Conservation (phyloP, 2,888 invertebrate genomes). For the Drosophila phalerata region DNA sequence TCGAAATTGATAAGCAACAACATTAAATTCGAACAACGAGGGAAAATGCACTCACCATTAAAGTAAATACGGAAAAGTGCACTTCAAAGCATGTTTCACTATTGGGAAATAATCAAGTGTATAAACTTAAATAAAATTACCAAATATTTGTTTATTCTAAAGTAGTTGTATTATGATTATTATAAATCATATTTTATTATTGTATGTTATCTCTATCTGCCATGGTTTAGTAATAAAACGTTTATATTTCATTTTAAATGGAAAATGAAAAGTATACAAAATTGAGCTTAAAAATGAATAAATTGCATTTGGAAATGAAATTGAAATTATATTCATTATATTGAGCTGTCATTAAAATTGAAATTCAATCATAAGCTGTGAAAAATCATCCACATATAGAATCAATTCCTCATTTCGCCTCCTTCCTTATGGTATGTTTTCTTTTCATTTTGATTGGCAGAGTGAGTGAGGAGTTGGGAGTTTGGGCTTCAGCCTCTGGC, state of each 20-base stretch:
- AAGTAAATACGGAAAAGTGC: conserved; percentile 4
- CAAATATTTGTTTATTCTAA: not conserved
- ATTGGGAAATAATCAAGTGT: not conserved
- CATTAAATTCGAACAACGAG: conserved; percentile 32
- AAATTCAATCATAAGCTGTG: conserved; percentile 58
- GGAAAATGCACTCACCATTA: conserved; percentile 15
- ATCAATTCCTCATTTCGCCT: conserved; percentile 42
- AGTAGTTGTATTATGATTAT: no score
- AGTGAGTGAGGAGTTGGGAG: not conserved
- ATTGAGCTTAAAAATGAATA: conserved; percentile 16
- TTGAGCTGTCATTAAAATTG: conserved; percentile 62
- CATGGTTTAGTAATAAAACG: no score
- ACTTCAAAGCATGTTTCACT: not conserved
- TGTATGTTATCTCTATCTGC: no score
- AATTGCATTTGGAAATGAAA: conserved; percentile 46
- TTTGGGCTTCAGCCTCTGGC: conserved; percentile 33
- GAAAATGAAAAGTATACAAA: not conserved
- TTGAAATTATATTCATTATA: conserved; percentile 54
- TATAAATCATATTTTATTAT: no score
- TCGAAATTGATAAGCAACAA: conserved; percentile 50
- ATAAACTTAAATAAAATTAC: not conserved
- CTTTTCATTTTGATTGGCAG: conserved; percentile 22
- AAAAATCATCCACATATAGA: conserved; percentile 41
- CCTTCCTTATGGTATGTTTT: conserved; percentile 23
- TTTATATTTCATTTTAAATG: not conserved